These are phyloP conservation scores for Mustelus asterias DNA, from an alignment of 2,113 vertebrate species.

Conservation along the genomic window DNA sequence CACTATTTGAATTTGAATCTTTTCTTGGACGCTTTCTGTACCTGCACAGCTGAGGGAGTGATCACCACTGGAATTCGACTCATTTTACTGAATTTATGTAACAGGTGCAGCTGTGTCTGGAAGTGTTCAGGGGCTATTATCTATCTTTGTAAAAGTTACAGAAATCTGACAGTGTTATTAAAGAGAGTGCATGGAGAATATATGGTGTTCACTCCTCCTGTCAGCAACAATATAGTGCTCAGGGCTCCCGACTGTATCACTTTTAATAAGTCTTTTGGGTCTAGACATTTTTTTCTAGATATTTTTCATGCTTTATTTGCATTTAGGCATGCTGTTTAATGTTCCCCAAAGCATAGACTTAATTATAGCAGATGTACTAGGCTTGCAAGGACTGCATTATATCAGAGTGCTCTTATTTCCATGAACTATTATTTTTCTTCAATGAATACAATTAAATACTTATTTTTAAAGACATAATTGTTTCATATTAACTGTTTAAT, in stretches of 20 bases:
- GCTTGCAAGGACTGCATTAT: neutral
- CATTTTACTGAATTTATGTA: conserved; percentile 19
- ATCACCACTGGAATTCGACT: neutral
- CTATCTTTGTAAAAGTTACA: conserved; percentile 10
- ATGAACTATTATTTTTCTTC: neutral
- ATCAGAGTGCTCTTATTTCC: neutral
- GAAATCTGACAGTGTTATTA: conserved; percentile 29
- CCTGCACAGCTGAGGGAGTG: neutral
- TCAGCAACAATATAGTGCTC: conserved; percentile 1
- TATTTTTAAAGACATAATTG: neutral
- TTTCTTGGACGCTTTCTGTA: neutral
- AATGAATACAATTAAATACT: neutral
- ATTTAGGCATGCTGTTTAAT: neutral
- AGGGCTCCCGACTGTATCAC: neutral
- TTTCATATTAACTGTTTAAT: neutral
- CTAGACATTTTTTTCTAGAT: neutral
- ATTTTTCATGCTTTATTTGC: conserved; percentile 10
- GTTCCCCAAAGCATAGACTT: neutral
- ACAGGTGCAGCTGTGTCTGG: neutral
- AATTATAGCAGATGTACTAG: neutral
- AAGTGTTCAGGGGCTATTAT: neutral
- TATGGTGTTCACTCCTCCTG: neutral
- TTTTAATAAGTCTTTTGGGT: too few species aligned
- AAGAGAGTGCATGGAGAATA: neutral
- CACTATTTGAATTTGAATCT: neutral